Evolutionary conservation across 2,888 invertebrate genomes (phyloP), one percentile per base, ranked within the genome.

Genomic region (Lissonota sp.): DNA sequence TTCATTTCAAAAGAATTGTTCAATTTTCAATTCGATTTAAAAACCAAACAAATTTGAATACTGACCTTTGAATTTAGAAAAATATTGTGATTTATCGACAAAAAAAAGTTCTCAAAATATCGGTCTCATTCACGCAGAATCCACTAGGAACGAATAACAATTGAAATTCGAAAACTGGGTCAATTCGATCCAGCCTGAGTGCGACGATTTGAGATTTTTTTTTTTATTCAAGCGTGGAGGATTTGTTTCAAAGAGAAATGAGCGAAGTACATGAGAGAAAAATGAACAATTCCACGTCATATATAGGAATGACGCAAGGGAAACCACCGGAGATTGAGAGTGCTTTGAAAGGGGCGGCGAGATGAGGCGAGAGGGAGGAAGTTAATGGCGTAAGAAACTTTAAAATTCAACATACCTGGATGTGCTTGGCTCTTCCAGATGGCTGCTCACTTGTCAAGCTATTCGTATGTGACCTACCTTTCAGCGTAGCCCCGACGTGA

Each of bases 401-500:
- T n/a, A 39, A 57, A 49, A 74, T 37, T 26, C 49, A 16, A 58
- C 46, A 14, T 49, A 10, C 44, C 51, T 53, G 53, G n/a, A 53
- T 14, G 46, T 40, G 51, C 46, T 6, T 53, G 44, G 51, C 26
- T 8, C 16, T 37, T 67, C 49, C 46, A 16, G 57, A 60, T 39
- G 49, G 51, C 53, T 37, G 10, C n/a, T 60, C 58, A 12, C 66
- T 60, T 53, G 40, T 60, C 8, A 51, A 51, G 40, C 42, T 51
- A 58, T 40, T 40, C 58, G n/a, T 55, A 8, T 16, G 14, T 40
- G 12, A 66, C 55, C 40, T n/a, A 53, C 40, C 60, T 44, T 60
- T 75, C 10, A 12, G n/a, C 57, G 26, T 60, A n/a, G 66, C 58
- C 42, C 64, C 14, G 12, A 46, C 46, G 55, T 62, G 40, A 70